Evolutionary conservation across 2,888 invertebrate species (phyloP).

Genomic region (Habroteleia sp.): DNA sequence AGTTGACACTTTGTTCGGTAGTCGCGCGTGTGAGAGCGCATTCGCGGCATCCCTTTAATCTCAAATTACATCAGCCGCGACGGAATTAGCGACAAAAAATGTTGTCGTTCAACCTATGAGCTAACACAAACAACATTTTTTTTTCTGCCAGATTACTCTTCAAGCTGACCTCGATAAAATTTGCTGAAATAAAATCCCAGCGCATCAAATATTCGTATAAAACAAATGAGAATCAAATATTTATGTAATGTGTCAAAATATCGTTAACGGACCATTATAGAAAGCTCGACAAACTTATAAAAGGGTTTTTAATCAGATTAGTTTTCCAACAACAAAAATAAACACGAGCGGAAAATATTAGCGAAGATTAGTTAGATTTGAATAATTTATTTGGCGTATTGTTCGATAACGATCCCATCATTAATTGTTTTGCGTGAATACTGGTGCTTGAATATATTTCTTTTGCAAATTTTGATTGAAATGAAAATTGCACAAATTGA

Average conservation of each 20-base stretch:
- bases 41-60: constrained; percentile 40
- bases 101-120: constrained; percentile 10
- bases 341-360: constrained; percentile 6
- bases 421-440: constrained; percentile 39
- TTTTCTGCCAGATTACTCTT: too few species aligned
- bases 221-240: constrained; percentile 22
- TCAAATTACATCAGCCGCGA: constrained; percentile 29
- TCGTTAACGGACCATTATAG: not conserved
- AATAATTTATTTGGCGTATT: constrained; percentile 38
- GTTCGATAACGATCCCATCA: constrained; percentile 61
- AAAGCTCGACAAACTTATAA: too few species aligned
- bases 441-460: constrained; percentile 50
- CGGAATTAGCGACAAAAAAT: constrained; percentile 32
- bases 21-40: constrained; percentile 16
- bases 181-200: constrained; percentile 9
- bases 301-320: too few species aligned
- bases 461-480: constrained; percentile 35
- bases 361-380: constrained; percentile 14
- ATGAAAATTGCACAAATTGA: constrained; percentile 59
- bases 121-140: constrained; percentile 17
- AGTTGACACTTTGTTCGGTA: constrained; percentile 28
- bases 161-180: constrained; percentile 25
- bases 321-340: constrained; percentile 2
- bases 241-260: constrained; percentile 13
- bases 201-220: constrained; percentile 10